Base-by-base conservation (phyloP, 2,888 invertebrate species). In the Phanerotoma sp. region DNA sequence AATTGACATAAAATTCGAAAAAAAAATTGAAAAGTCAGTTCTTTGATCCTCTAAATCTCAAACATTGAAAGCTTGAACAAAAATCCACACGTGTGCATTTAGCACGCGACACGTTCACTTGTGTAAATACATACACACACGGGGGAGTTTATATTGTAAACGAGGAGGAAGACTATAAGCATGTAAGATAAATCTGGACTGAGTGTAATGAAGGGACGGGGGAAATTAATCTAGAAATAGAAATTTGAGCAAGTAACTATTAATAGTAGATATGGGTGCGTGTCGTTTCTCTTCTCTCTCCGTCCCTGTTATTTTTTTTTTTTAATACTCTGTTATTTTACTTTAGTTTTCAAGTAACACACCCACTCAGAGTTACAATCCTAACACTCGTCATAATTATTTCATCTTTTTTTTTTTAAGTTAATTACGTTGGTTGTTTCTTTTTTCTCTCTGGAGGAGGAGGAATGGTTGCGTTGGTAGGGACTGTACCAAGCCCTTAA, bases 171-270 rank as follows among this genome's bases (percentile, higher is more conserved):
- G 5, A 25, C 25, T 25, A n/a, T 41, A 38, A 16, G 30, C 42
- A 56, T 49, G 50, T 57, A 48, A 54, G 52, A 37, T 40, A 41
- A 54, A 25, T 25, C 25, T 54, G 59, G 37, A 21, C n/a, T 22
- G 21, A 25, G 9, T 25, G 13, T 20, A 33, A 18, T 15, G 41
- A 20, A 48, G 22, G 42, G 48, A 13, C 21, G 33, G 20, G 42
- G 41, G 20, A 46, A 33, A 21, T 32, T 21, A 37, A 18, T 56
- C 69, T 78, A 74, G 76, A 79, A 79, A 79, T 80, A 80, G 77
- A 75, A 74, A 74, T 79, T 79, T 79, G 78, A 78, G 78, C 77
- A 76, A 78, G 75, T 70, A 66, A 66, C 79, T 81, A 81, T 80
- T 80, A 81, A 79, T 77, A 80, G 78, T 67, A 68, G 75, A 79